Evolutionary conservation across 2,797 vertebrate species (phyloP), one percentile per base, ranked within the genome.

Genomic region (Poecilia velifera): DNA sequence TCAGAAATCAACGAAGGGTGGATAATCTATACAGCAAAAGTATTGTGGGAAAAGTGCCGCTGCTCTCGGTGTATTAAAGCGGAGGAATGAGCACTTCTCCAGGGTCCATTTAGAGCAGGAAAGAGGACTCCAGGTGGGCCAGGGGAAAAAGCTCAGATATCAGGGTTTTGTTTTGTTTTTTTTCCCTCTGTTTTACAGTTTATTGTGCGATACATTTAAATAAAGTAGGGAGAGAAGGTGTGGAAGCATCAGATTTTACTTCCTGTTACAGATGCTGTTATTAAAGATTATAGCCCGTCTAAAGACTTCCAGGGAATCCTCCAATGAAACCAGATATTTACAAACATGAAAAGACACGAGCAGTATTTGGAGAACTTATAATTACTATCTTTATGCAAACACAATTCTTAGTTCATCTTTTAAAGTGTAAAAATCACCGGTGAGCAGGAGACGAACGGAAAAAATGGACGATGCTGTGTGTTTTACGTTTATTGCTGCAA

Each of bases 1-100:
- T 93, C 90, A 87, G 85, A 88, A 93, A 90, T 89, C 92, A 92
- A 86, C 88, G 1, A 85, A 93, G 91, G 90, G 90, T 92, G 88
- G 93, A 92, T 93, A 93, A 93, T 93, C 91, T 91, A 91, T 90
- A 91, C 90, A 88, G 89, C 85, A 68, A 88, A 90, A 91, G 91
- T 82, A 91, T 92, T 92, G 91, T 93, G 91, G 91, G 88, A 90
- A 92, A 94, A 91, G 89, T 89, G 89, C 85, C 76, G 89, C 78
- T 79, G 85, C 87, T 87, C 88, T 85, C 78, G 9, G 82, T 83
- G 89, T 82, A 79, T 91, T 88, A 86, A 82, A 90, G 90, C 86
- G 87, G 90, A 88, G 83, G 88, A 91, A 89, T 75, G 81, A 87
- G 84, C 82, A 51, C 85, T 89, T 91, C 81, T 88, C 86, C 85